phyloP scores from a whole-genome alignment of 2,888 invertebrate genomes.

The Ceramica pisi region DNA sequence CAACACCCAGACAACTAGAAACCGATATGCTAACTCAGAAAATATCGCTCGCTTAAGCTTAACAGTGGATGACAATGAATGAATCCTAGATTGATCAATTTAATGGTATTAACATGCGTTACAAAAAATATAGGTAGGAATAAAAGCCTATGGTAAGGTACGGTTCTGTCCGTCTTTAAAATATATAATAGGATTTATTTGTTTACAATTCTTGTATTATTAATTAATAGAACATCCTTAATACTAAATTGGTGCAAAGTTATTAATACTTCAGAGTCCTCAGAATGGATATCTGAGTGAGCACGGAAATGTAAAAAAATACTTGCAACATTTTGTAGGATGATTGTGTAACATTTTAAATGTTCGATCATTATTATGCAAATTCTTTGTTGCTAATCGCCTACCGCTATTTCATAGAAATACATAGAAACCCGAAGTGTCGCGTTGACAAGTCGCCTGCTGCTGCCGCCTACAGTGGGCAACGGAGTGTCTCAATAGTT shows the following conservation, averaged over 20 bases:
- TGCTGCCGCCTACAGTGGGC: background rate
- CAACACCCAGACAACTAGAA: background rate
- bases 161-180: no score
- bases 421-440: background rate
- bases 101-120: no score
- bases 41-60: slow-evolving; percentile 2
- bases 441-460: background rate
- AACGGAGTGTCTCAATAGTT: background rate
- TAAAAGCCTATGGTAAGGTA: no score
- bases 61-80: background rate
- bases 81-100: background rate
- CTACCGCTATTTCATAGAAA: background rate
- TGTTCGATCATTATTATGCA: no score
- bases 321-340: background rate
- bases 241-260: background rate
- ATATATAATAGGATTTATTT: background rate
- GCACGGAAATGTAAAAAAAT: background rate
- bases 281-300: background rate
- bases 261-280: background rate
- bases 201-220: background rate
- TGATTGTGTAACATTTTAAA: background rate
- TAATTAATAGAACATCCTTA: background rate
- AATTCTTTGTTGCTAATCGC: no score
- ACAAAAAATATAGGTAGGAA: background rate
- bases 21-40: background rate